Evolutionary conservation across 2,797 vertebrate species (phyloP).

Genomic region (Periparus ater): DNA sequence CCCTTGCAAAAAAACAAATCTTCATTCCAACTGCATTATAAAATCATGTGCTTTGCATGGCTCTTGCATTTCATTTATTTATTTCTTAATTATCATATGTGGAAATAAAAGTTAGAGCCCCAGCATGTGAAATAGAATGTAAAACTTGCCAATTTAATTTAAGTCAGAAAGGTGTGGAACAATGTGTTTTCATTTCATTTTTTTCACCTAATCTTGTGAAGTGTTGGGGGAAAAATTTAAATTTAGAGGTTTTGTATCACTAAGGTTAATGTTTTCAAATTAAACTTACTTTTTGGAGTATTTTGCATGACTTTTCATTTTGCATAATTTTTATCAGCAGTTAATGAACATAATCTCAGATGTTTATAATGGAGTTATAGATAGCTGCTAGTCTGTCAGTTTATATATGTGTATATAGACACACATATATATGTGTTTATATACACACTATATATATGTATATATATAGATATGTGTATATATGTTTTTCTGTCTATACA

Average conservation of each 20-base stretch:
- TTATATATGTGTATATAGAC: background rate
- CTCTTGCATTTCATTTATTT: background rate
- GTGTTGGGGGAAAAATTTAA: background rate
- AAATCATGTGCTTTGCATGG: constrained; percentile 52
- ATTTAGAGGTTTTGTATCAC: background rate
- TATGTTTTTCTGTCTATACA: background rate
- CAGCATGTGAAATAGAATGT: background rate
- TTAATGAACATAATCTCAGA: background rate
- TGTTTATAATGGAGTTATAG: background rate
- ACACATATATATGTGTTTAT: no score
- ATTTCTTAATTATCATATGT: background rate
- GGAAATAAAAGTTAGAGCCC: background rate
- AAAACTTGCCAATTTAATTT: background rate
- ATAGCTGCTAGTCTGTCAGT: background rate
- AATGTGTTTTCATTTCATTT: background rate
- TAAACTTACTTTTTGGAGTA: background rate
- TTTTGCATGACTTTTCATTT: background rate
- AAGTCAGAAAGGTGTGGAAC: background rate
- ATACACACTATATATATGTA: no score
- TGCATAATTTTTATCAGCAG: constrained; percentile 11
- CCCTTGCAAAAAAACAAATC: background rate
- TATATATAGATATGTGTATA: background rate
- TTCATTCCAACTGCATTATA: background rate
- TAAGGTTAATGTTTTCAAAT: background rate
- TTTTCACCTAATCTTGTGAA: background rate